Percentiles rank a stretch among this genome's conserved stretches.
These are phyloP conservation scores for Crossocerus cetratus DNA, from an alignment of 2,888 invertebrate species.

Conservation along the genomic window DNA sequence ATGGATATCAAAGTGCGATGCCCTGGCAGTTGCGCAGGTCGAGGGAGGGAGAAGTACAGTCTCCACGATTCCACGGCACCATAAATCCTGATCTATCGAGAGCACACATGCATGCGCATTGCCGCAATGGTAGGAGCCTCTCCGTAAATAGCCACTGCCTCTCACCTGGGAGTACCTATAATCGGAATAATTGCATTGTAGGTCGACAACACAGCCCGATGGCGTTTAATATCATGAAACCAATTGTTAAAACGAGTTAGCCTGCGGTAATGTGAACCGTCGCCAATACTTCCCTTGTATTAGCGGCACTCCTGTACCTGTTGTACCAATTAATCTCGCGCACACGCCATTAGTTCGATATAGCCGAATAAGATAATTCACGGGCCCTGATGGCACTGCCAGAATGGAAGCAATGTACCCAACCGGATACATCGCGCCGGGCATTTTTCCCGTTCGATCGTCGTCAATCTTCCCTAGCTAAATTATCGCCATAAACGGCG, in stretches of 20 bases:
- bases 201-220: not conserved
- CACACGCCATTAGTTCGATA: too few species aligned
- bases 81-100: slow-evolving; percentile 43
- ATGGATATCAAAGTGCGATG: slow-evolving; percentile 22
- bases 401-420: too few species aligned
- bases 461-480: not conserved
- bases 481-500: not conserved
- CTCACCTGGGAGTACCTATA: slow-evolving; percentile 36
- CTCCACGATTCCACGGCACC: slow-evolving; percentile 17
- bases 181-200: slow-evolving; percentile 43
- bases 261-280: not conserved
- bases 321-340: too few species aligned
- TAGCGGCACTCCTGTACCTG: too few species aligned
- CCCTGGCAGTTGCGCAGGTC: too few species aligned
- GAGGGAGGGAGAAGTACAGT: not conserved
- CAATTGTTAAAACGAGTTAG: slow-evolving; percentile 28
- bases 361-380: too few species aligned
- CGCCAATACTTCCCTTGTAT: too few species aligned
- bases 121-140: slow-evolving; percentile 12
- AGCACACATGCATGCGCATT: slow-evolving; percentile 7
- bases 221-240: slow-evolving; percentile 19
- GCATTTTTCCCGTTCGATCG: not conserved
- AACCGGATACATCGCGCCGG: too few species aligned
- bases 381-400: too few species aligned
- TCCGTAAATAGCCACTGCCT: slow-evolving; percentile 27